Conservation (phyloP, 2,797 vertebrate species). For the Eulemur mongoz region DNA sequence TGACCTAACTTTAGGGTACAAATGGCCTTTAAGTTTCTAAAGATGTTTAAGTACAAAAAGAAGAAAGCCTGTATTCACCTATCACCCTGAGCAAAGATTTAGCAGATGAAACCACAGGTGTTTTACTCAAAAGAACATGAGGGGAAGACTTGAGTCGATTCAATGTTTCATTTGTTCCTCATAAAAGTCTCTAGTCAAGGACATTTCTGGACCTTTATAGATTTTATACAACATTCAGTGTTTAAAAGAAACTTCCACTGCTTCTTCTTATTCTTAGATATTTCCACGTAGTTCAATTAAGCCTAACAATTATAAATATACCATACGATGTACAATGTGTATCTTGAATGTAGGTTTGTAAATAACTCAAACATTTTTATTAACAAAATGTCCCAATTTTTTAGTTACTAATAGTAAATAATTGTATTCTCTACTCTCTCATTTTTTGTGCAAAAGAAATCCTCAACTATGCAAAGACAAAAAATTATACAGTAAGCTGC, state of each 20-base stretch:
- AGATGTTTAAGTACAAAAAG: slow-evolving; percentile 66
- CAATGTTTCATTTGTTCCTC: slow-evolving; percentile 64
- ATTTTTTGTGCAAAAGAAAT: slow-evolving; percentile 31
- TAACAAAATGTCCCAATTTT: not conserved
- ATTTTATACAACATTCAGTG: slow-evolving; percentile 47
- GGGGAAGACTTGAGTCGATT: slow-evolving; percentile 48
- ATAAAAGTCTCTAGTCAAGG: slow-evolving; percentile 43
- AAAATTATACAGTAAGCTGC: not conserved
- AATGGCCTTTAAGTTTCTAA: slow-evolving; percentile 65
- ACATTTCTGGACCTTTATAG: slow-evolving; percentile 52
- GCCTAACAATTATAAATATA: not conserved
- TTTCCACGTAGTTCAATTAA: slow-evolving; percentile 47
- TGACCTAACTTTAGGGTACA: slow-evolving; percentile 69
- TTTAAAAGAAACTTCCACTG: slow-evolving; percentile 25
- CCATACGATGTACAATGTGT: not conserved
- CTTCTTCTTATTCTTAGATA: slow-evolving; percentile 14
- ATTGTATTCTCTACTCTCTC: not conserved
- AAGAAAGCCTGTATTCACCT: slow-evolving; percentile 73
- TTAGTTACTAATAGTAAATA: not conserved
- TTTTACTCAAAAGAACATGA: slow-evolving; percentile 70
- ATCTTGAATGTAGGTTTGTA: not conserved
- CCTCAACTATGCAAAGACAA: not conserved
- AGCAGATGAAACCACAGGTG: slow-evolving; percentile 68
- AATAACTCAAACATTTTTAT: slow-evolving; percentile 23
- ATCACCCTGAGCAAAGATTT: slow-evolving; percentile 69